phyloP scores from a whole-genome alignment of 2,888 invertebrate species.

The Aromia moschata region DNA sequence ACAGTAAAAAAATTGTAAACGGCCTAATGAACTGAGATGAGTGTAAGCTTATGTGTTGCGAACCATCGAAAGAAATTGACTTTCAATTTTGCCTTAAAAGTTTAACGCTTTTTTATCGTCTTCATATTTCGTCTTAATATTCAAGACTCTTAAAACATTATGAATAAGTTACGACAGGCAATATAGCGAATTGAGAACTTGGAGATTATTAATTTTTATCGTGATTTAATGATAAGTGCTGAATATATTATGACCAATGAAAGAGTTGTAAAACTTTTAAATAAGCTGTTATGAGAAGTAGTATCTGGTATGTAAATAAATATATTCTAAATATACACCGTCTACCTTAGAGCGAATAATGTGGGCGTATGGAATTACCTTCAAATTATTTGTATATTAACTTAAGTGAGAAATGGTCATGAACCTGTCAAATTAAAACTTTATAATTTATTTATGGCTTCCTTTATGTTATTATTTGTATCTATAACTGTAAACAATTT shows the following conservation, averaged over 20 bases:
- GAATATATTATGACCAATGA: neutral
- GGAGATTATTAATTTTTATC: neutral
- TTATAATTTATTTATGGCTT: conserved; percentile 5
- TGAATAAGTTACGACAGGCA: no score
- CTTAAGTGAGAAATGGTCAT: neutral
- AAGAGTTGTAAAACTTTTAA: neutral
- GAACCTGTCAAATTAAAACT: conserved; percentile 6
- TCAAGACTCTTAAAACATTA: no score
- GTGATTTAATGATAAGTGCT: neutral
- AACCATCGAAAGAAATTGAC: no score
- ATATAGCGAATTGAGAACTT: neutral
- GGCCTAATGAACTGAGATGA: no score
- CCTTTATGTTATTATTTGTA: neutral
- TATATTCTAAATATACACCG: conserved; percentile 10
- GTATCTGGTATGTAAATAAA: conserved; percentile 4
- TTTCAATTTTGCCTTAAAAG: no score
- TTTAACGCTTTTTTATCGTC: no score
- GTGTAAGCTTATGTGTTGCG: no score
- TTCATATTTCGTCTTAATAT: no score
- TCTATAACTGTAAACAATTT: neutral
- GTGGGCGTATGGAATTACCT: conserved; percentile 2
- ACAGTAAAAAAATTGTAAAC: no score
- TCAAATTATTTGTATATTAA: conserved; percentile 11
- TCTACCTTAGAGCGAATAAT: neutral
- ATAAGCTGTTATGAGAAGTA: conserved; percentile 2